A percentile compares a stretch with the other conserved stretches of the same genome.
Conservation (phyloP, 2,797 vertebrate species). For the Staurois parvus region DNA sequence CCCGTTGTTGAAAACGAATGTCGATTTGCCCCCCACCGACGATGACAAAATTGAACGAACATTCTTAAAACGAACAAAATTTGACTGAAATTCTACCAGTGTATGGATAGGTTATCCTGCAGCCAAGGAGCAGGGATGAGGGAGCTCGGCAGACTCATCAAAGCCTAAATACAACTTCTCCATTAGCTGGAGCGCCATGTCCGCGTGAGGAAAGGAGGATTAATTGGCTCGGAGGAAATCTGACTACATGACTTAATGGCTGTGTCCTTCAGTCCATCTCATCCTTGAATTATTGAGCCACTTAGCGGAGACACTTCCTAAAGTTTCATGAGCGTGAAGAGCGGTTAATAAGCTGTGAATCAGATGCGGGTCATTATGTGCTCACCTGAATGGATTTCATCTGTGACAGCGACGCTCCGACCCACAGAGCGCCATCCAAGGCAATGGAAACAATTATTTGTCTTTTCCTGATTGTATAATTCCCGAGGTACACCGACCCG, state of each 20-base stretch:
- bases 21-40: too few relatives aligned
- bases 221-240: constrained; percentile 76
- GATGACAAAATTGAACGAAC: too few relatives aligned
- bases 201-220: constrained; percentile 75
- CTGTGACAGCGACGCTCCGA: neutral
- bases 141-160: too few relatives aligned
- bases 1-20: too few relatives aligned
- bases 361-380: constrained; percentile 61
- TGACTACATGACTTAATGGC: constrained; percentile 72
- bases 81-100: too few relatives aligned
- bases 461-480: neutral
- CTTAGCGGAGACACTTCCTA: constrained; percentile 67
- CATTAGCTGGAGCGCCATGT: neutral
- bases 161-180: neutral
- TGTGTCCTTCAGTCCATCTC: constrained; percentile 75
- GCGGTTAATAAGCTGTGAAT: constrained; percentile 68
- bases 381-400: constrained; percentile 55
- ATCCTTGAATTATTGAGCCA: constrained; percentile 67
- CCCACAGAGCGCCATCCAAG: neutral
- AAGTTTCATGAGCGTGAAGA: constrained; percentile 69
- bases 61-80: too few relatives aligned
- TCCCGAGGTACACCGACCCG: neutral
- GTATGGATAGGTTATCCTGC: too few relatives aligned
- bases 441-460: neutral
- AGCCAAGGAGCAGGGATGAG: too few relatives aligned